phyloP scores from a whole-genome alignment of 2,888 invertebrate genomes.

The Ametastegia equiseti region DNA sequence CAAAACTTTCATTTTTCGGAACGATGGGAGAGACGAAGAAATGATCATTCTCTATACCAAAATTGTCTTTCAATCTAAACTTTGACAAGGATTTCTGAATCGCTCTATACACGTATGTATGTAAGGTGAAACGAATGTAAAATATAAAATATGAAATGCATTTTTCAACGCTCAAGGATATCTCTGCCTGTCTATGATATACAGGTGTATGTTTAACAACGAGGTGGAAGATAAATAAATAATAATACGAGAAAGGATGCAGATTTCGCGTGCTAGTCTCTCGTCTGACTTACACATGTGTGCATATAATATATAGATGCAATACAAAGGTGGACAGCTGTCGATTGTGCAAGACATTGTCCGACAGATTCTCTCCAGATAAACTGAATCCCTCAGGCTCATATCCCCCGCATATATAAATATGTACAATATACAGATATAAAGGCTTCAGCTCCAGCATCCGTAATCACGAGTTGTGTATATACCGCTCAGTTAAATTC shows the following conservation, averaged over 20 bases:
- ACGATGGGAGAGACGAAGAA: no score
- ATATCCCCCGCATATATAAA: constrained; percentile 1
- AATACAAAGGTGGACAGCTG: neutral
- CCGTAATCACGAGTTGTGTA: neutral
- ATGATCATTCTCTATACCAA: no score
- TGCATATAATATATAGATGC: neutral
- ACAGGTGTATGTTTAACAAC: neutral
- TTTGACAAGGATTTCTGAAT: no score
- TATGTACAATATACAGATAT: neutral
- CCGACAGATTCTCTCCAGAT: constrained; percentile 23
- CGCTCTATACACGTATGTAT: no score
- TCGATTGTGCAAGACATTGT: constrained; percentile 31
- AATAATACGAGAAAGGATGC: constrained; percentile 17
- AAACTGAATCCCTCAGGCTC: constrained; percentile 35
- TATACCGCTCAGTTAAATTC: neutral
- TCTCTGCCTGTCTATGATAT: neutral
- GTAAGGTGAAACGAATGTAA: neutral
- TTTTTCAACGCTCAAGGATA: constrained; percentile 12
- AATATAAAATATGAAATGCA: neutral
- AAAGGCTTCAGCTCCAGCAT: no score
- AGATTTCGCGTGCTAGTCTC: neutral
- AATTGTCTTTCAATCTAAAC: no score
- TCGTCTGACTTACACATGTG: neutral
- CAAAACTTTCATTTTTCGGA: no score
- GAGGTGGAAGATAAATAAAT: neutral